These are phyloP conservation scores for Nemotelus pantherinus DNA, from an alignment of 2,888 invertebrate genomes.

Conservation along the genomic window DNA sequence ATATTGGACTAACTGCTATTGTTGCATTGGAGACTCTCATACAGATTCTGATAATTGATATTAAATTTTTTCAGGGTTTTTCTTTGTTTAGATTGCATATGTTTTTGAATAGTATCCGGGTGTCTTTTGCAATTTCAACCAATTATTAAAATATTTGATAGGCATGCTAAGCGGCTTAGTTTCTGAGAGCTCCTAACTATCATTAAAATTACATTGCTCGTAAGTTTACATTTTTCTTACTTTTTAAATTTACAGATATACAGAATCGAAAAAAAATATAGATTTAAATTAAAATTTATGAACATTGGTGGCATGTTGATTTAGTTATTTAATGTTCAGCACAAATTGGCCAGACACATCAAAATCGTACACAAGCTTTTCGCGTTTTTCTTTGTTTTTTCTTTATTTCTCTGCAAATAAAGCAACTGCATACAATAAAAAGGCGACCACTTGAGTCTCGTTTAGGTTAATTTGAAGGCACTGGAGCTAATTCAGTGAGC, in stretches of 20 bases:
- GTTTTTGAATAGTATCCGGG: too few species aligned
- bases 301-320: not conserved
- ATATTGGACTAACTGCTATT: too few species aligned
- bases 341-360: not conserved
- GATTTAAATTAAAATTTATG: not conserved
- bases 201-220: not conserved
- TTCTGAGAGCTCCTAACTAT: conserved; percentile 6
- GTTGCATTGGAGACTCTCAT: too few species aligned
- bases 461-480: conserved; percentile 4
- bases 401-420: not conserved
- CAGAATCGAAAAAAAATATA: not conserved
- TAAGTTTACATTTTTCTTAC: not conserved
- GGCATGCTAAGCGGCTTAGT: not conserved
- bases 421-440: not conserved
- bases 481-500: not conserved
- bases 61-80: too few species aligned
- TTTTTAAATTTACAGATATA: not conserved
- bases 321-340: not conserved
- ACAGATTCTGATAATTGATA: too few species aligned
- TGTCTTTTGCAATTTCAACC: too few species aligned
- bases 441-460: conserved; percentile 7
- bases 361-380: not conserved
- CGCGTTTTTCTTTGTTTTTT: not conserved
- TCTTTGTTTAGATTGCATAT: too few species aligned
- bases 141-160: too few species aligned